Evolutionary conservation across 1,140 invertebrate genomes (phyloP), one percentile per base, ranked within the genome.

Genomic region (Procambarus virginalis): DNA sequence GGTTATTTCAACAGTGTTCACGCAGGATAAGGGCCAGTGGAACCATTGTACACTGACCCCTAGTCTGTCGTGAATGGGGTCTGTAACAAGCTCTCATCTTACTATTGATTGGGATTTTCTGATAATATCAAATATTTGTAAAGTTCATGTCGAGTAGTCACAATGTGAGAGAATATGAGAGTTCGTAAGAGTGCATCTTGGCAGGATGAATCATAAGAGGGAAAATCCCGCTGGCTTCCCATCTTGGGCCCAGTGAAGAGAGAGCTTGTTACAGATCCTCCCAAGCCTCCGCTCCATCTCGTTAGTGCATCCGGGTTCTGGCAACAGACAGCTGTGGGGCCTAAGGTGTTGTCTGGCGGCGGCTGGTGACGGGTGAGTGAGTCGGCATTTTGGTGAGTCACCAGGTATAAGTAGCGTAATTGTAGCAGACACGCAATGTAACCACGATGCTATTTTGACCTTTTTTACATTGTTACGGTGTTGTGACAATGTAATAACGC

Each of bases 21-120:
- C 88, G 88, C 81, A 89, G 88, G 88, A 89, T 89, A 89, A 81
- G 81, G 88, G 88, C 88, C 88, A 89, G 88, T 89, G 88, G 81
- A 49, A 89, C 88, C 82, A 34, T 2, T 49, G 88, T 89, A 89
- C 81, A 89, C 88, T 89, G 88, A 89, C 88, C 88, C 88, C 88
- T 89, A 89, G 88, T 81, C 88, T 89, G 81, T 78, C 88, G 88
- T 77, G 88, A 68, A 70, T 84, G 76, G 85, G 81, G 68, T 84
- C 81, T 89, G 58, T 84, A 84, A 84, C 88, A 89, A 89, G 88
- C 88, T 89, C 88, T 89, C 88, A 89, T 84, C 45, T 22, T 49
- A 79, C 75, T 79, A n/a, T 76, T 77, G 34, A 83, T 76, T 60
- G 58, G 58, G 46, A 64, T 51, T 68, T 82, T 73, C 64, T 73